Base-by-base conservation (phyloP, 1,140 invertebrate species). In the Drosophila athabasca region DNA sequence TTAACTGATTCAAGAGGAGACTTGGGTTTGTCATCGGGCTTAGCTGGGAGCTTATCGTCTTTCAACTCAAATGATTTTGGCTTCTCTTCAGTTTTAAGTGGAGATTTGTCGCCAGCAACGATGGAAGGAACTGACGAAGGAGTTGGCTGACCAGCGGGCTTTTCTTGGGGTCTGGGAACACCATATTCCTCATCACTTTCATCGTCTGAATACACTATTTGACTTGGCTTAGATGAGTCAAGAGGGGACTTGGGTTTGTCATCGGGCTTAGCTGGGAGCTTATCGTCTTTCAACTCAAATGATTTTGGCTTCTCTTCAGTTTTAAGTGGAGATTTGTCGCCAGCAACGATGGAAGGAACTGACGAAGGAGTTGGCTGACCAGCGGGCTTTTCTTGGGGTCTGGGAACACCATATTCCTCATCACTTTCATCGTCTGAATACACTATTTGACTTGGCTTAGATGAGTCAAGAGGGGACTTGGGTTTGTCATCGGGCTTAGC, bases 391-490 rank as follows among this genome's bases (percentile, higher is more conserved):
- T 45, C 39, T 50, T 41, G n/a, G 13, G 61, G 31, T 13, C 48
- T 65, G 6, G 19, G 17, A 19, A 44, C 11, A 13, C 17, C 50
- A 3, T 51, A 22, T 52, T 69, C 59, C 5, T 41, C 50, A 19
- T 50, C 61, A 46, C 46, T 71, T 13, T 71, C 49, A 35, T 65
- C 50, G 17, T 65, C 60, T 3, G 49, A 71, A 31, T 54, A 49
- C 29, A 43, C 50, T 29, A 43, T 54, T 8, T 46, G 24, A 49
- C 11, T 11, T 43, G 22, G 35, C 46, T 49, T 54, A 11, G 11
- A 22, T 39, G 51, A 5, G 7, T 65, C 52, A 19, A 35, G 17
- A 11, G 62, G 62, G 1, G 62, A 43, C 35, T 57, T 65, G 29
- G 61, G 61, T 46, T 45, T 45, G 5, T 50, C 41, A 24, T 19